Evolutionary conservation across 1,140 invertebrate species (phyloP).

Genomic region (Aphelenchoides avenae): DNA sequence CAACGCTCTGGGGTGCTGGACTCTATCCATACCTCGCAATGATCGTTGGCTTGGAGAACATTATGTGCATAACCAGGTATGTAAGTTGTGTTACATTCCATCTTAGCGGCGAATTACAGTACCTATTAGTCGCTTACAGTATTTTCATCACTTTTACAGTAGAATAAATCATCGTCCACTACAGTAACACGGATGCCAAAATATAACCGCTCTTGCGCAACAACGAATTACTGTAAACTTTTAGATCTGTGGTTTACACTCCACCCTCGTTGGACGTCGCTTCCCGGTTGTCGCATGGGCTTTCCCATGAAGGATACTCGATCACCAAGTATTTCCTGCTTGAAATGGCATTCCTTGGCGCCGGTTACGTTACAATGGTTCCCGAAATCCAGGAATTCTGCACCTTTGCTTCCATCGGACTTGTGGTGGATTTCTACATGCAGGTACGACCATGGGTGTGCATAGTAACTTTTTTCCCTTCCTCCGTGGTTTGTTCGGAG

Average conservation of each 20-base stretch:
- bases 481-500: too few species aligned
- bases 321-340: conserved; percentile 48
- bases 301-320: conserved; percentile 41
- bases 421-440: conserved; percentile 53
- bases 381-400: conserved; percentile 53
- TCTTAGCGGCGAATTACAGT: too few species aligned
- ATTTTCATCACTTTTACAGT: conserved; percentile 4
- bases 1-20: conserved; percentile 64
- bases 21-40: conserved; percentile 92
- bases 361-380: conserved; percentile 43
- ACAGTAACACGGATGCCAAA: background rate
- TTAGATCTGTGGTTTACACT: conserved; percentile 52
- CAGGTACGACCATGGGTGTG: conserved; percentile 25
- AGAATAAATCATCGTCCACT: background rate
- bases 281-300: conserved; percentile 43
- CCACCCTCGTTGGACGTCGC: conserved; percentile 47
- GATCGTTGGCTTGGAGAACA: conserved; percentile 90
- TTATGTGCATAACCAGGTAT: conserved; percentile 65
- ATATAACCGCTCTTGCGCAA: too few species aligned
- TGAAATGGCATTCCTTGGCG: conserved; percentile 33
- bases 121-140: too few species aligned
- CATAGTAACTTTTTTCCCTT: background rate
- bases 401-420: conserved; percentile 43
- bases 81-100: conserved; percentile 10
- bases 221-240: background rate